These are phyloP conservation scores for Oxyura jamaicensis DNA, from an alignment of 2,113 vertebrate genomes.

Conservation along the genomic window DNA sequence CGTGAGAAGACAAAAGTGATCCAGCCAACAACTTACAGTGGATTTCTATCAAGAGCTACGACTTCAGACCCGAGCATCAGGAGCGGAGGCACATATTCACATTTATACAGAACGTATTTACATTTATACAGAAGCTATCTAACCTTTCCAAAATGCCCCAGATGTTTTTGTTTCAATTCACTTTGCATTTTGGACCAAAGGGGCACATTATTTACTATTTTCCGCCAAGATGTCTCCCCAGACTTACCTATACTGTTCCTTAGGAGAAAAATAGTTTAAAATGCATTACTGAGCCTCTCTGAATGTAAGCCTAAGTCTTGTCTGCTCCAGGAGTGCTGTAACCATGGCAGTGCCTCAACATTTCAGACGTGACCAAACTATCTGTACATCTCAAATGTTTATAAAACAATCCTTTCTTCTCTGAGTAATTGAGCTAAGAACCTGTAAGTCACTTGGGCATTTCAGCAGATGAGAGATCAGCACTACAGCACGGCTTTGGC, in stretches of 20 bases:
- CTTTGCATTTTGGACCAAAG: background rate
- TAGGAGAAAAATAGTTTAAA: background rate
- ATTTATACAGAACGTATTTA: background rate
- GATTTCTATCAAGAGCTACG: background rate
- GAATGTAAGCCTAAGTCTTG: background rate
- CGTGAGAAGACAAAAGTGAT: background rate
- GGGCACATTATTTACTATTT: background rate
- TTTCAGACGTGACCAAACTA: background rate
- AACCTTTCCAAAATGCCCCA: background rate
- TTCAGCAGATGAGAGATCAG: background rate
- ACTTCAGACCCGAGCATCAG: background rate
- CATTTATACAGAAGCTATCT: background rate
- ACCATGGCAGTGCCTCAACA: background rate
- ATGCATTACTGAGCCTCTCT: background rate
- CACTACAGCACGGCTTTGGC: background rate
- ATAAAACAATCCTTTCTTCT: background rate
- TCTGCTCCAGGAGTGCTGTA: background rate
- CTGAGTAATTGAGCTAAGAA: background rate
- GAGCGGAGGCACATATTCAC: background rate
- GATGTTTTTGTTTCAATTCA: background rate
- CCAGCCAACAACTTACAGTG: background rate
- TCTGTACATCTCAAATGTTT: background rate
- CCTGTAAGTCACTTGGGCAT: background rate
- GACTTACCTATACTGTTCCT: background rate
- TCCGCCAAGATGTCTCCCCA: background rate